Conservation (phyloP, 2,113 vertebrate species). For the Rhabdomys dilectus region DNA sequence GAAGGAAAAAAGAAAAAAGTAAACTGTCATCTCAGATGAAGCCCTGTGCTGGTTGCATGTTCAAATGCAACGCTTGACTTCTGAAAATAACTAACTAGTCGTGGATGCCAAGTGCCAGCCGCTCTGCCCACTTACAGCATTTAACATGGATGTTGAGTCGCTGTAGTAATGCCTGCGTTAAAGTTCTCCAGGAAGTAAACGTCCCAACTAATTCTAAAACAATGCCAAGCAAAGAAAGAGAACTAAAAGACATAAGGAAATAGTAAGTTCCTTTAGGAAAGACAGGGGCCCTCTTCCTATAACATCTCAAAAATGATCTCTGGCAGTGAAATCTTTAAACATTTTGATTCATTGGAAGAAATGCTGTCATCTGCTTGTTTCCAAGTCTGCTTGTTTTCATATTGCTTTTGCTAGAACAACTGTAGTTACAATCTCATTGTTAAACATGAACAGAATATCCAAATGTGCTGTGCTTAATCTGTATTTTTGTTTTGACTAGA, state of each 20-base stretch:
- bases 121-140: neutral
- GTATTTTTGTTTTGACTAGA: neutral
- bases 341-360: constrained; percentile 33
- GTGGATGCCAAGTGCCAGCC: neutral
- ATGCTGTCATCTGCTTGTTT: neutral
- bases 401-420: constrained; percentile 22
- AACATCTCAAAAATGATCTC: neutral
- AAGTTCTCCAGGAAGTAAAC: neutral
- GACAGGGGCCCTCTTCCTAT: neutral
- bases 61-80: constrained; percentile 8
- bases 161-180: constrained; percentile 47
- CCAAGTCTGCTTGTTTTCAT: neutral
- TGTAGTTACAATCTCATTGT: constrained; percentile 6
- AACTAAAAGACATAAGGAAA: constrained; percentile 33
- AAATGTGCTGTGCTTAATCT: neutral
- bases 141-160: neutral
- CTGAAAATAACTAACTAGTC: constrained; percentile 41
- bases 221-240: neutral
- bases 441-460: neutral
- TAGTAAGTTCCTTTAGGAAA: constrained; percentile 7
- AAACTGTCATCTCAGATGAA: neutral
- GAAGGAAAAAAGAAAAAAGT: neutral
- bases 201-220: neutral
- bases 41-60: neutral
- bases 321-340: constrained; percentile 39